Evolutionary conservation across 2,888 invertebrate genomes (phyloP), one percentile per base, ranked within the genome.

Genomic region (Hedychridium roseum): DNA sequence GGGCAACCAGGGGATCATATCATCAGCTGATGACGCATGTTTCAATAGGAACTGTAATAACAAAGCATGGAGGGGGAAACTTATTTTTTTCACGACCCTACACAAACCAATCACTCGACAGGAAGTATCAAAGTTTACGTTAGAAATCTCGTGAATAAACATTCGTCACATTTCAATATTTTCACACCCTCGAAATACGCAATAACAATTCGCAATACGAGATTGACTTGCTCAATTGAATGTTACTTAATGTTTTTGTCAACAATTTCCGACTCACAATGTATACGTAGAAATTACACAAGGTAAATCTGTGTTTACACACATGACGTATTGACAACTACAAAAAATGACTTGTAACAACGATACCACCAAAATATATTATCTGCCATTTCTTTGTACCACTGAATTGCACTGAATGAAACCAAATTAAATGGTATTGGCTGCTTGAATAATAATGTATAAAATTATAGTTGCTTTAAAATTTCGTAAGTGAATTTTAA

Each of bases 11-110:
- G 15, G 11, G 9, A 3, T 6, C 1, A 26, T 31, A 5, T 30
- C 16, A 51, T 51, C 54, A 59, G 42, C 43, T 50, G 58, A 57
- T 58, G 45, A 48, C 47, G 31, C 27, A 39, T 9, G 9, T 9
- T 6, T 6, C 23, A 6, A 23, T 9, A 23, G 5, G 5, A 6
- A 5, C 5, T 5, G 23, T 23, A 9, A 23, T 6, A 6, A 9
- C 5, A 23, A 23, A 23, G 9, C 9, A 6, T 5, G 23, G 5
- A 9, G 23, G 23, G 23, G 9, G 23, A 23, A 9, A 23, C 23
- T 23, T 23, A 23, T 23, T 23, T 23, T 23, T 23, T 6, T 23
- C 9, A 23, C 23, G 23, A n/a, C n/a, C n/a, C n/a, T n/a, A n/a
- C n/a, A n/a, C n/a, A n/a, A n/a, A n/a, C n/a, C n/a, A n/a, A n/a